phyloP scores from a whole-genome alignment of 2,797 vertebrate species.

The Aplochiton taeniatus region DNA sequence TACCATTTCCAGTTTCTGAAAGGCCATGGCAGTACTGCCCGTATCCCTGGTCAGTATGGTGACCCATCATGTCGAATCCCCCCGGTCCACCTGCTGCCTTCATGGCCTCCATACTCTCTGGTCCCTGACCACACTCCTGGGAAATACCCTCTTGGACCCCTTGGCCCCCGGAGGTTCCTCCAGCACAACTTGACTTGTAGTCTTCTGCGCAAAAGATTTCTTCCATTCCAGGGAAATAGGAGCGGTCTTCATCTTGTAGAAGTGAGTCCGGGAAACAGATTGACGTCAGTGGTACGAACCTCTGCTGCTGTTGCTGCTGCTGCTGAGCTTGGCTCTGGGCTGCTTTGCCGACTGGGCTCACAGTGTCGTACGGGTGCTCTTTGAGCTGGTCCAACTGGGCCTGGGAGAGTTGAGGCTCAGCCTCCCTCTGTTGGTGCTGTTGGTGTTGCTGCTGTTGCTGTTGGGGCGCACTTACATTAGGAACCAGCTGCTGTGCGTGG shows the following conservation, averaged over 20 bases:
- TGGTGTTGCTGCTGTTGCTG: too few species aligned
- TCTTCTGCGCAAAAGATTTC: slow-evolving; percentile 91
- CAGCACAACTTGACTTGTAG: slow-evolving; percentile 79
- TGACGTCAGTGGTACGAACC: slow-evolving; percentile 85
- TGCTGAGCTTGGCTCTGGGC: slow-evolving; percentile 69
- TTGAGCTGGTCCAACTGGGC: slow-evolving; percentile 75
- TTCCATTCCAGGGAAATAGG: slow-evolving; percentile 94
- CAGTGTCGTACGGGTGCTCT: slow-evolving; percentile 80
- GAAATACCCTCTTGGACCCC: slow-evolving; percentile 62
- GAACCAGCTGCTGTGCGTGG: slow-evolving; percentile 48
- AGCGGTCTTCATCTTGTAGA: slow-evolving; percentile 87
- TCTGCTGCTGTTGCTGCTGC: slow-evolving; percentile 73
- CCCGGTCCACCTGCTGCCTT: slow-evolving; percentile 61
- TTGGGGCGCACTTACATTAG: slow-evolving; percentile 54
- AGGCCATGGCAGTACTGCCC: slow-evolving; percentile 74
- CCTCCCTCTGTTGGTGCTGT: slow-evolving; percentile 61
- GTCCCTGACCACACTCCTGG: slow-evolving; percentile 65
- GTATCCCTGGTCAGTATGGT: slow-evolving; percentile 72
- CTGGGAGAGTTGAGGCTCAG: slow-evolving; percentile 66
- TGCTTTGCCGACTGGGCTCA: slow-evolving; percentile 65
- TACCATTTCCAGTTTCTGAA: slow-evolving; percentile 65
- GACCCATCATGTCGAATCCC: slow-evolving; percentile 78
- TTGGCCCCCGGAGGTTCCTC: slow-evolving; percentile 66
- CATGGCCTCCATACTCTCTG: slow-evolving; percentile 66
- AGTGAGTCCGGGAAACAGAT: slow-evolving; percentile 92